Percentiles rank a stretch among this genome's conserved stretches.
phyloP scores from a whole-genome alignment of 2,888 invertebrate genomes.

The Diaphora mendica region DNA sequence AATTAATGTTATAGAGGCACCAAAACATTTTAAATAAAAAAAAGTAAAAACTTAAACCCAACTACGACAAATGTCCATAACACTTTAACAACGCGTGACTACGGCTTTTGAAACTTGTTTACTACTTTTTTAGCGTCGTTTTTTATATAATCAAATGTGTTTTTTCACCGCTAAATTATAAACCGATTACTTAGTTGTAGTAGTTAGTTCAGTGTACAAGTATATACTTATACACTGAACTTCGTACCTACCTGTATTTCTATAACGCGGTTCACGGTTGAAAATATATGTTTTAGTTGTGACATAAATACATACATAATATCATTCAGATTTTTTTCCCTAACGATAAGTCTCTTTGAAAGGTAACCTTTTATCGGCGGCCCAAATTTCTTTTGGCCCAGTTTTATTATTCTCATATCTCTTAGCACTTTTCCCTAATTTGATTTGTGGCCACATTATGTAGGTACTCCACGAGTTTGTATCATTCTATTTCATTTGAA shows the following conservation, averaged over 20 bases:
- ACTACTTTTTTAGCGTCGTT: no score
- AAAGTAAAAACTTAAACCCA: no score
- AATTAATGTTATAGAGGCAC: no score
- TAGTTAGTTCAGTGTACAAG: neutral
- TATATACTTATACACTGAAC: neutral
- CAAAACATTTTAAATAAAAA: no score
- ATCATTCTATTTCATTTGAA: constrained; percentile 36
- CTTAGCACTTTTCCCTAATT: constrained; percentile 45
- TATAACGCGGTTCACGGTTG: no score
- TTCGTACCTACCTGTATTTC: no score
- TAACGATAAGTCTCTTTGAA: constrained; percentile 1
- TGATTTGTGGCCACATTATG: constrained; percentile 47
- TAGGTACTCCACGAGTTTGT: constrained; percentile 42
- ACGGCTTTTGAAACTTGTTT: no score
- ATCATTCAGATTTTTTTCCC: constrained; percentile 3
- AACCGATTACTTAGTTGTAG: no score
- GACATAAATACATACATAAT: neutral
- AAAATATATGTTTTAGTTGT: neutral
- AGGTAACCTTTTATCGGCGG: constrained; percentile 15
- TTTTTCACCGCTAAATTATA: no score
- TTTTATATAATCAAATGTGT: no score
- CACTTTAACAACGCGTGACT: no score
- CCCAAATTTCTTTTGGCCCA: constrained; percentile 38
- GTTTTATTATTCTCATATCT: constrained; percentile 45
- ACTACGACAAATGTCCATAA: no score